Base-by-base conservation (phyloP, 2,888 invertebrate genomes). In the Poecilobothrus nobilitatus region DNA sequence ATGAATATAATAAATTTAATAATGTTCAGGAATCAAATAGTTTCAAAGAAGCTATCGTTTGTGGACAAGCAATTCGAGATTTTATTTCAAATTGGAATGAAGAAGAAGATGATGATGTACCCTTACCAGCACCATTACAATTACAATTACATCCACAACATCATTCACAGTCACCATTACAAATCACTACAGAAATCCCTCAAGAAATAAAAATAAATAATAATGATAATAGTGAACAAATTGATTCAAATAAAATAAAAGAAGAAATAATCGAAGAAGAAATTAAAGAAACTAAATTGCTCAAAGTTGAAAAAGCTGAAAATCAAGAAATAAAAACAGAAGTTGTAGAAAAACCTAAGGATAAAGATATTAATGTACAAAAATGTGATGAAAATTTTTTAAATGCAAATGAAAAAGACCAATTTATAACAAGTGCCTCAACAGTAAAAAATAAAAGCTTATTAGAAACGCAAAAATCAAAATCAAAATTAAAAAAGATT, bases 21-120 rank as follows among this genome's bases (percentile, higher is more conserved):
- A 53, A 18, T n/a, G 1, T 9, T 6, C 53, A 9, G 6, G 53
- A 53, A 53, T 12, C 9, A 2, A 53, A 53, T n/a, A 53, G n/a
- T 53, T 53, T 4, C 2, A 53, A 53, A 53, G 53, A 53, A 53
- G 15, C 53, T 6, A 2, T 53, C 2, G n/a, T 53, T 12, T 53
- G 53, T 53, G 53, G 53, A 18, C 53, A 53, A 18, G 53, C 53
- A 12, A 53, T 82, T 22, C 77, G 82, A 0, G 82, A 82, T 71
- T 82, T 81, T 67, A 74, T 82, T 2, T 73, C 81, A 21, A 78
- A 80, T 21, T 82, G 82, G 82, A 82, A 82, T 68, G 80, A 80
- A 69, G 81, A 81, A 69, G 82, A 82, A 53, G 81, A 82, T 44
- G 82, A 78, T 63, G 53, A 53, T 53, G 53, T n/a, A 53, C 15